Conservation (phyloP, 2,113 vertebrate genomes). For the Colinus virginianus region DNA sequence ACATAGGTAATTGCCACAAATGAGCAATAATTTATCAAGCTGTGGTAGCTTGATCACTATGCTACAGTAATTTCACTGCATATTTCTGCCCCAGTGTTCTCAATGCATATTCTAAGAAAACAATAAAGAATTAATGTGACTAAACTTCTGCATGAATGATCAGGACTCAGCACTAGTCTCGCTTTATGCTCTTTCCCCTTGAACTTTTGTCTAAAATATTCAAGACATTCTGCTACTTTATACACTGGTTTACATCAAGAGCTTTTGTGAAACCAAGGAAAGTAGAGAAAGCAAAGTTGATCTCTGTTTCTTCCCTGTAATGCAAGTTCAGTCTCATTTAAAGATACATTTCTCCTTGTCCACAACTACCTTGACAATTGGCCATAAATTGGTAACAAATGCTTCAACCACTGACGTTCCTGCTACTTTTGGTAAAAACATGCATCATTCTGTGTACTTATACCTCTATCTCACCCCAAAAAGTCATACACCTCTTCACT, state of each 20-base stretch:
- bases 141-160: not conserved
- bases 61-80: not conserved
- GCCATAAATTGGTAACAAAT: not conserved
- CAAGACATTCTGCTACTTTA: not conserved
- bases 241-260: not conserved
- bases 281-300: too few relatives aligned
- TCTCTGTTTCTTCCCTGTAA: not conserved
- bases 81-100: not conserved
- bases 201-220: not conserved
- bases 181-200: not conserved
- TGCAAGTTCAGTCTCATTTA: not conserved
- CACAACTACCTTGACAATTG: not conserved
- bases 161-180: not conserved
- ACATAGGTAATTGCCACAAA: not conserved
- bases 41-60: not conserved
- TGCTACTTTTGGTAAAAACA: not conserved
- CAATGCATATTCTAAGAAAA: not conserved
- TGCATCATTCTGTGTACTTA: not conserved
- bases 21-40: not conserved
- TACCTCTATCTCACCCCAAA: not conserved
- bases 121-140: not conserved
- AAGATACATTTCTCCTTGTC: not conserved
- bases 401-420: rapidly evolving
- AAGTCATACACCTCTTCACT: not conserved
- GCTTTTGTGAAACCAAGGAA: not conserved